Evolutionary conservation across 1,140 invertebrate species (phyloP).

Genomic region (Aphelinus certus): DNA sequence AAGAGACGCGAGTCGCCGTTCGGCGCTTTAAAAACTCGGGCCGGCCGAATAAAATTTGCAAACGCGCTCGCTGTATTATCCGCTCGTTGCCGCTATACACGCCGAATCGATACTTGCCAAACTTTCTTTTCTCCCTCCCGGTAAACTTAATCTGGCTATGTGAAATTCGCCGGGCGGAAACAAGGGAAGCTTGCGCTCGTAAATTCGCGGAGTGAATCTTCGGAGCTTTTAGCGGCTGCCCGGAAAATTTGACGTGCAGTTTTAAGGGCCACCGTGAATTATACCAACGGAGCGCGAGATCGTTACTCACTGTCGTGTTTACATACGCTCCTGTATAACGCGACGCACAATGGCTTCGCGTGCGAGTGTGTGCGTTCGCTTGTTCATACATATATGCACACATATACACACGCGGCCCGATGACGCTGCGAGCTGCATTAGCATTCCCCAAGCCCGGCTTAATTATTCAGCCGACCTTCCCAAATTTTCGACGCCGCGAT

Average conservation of each 20-base stretch:
- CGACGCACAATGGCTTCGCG: background rate
- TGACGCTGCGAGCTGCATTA: background rate
- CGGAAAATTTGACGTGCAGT: conserved; percentile 24
- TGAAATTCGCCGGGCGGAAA: too few relatives aligned
- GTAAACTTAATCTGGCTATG: too few relatives aligned
- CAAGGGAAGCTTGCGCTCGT: too few relatives aligned
- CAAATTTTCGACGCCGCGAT: background rate
- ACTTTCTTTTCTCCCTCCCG: too few relatives aligned
- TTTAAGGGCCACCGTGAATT: background rate
- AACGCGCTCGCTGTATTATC: too few relatives aligned
- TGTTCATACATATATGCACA: background rate
- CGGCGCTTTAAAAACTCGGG: too few relatives aligned
- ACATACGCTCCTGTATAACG: conserved; percentile 9
- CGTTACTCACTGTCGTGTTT: conserved; percentile 44
- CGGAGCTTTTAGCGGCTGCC: background rate
- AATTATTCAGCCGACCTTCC: background rate
- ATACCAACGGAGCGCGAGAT: background rate
- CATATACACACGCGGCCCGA: background rate
- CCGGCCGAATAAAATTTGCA: too few relatives aligned
- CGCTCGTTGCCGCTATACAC: too few relatives aligned
- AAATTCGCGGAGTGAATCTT: too few relatives aligned
- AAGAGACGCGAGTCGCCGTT: too few relatives aligned
- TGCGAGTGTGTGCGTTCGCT: background rate
- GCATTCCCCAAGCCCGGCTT: background rate
- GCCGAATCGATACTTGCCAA: too few relatives aligned